A percentile compares a stretch with the other conserved stretches of the same genome.
phyloP scores from a whole-genome alignment of 2,113 vertebrate genomes.

The Pseudolaguvia tuberculata region DNA sequence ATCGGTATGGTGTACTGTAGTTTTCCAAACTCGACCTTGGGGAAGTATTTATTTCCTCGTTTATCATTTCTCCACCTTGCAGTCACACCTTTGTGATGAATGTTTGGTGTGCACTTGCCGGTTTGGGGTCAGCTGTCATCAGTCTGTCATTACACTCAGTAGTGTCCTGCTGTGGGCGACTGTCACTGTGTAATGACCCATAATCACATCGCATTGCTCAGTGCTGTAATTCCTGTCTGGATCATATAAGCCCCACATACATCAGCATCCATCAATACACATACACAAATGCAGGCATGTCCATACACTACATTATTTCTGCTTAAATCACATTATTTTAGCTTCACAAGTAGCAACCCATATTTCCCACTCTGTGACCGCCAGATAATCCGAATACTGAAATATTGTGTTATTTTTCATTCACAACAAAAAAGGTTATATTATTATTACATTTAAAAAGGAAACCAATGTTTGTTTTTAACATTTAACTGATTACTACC shows the following conservation, averaged over 20 bases:
- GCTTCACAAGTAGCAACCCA: background rate
- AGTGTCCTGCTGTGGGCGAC: constrained; percentile 49
- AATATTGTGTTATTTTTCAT: constrained; percentile 18
- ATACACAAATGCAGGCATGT: background rate
- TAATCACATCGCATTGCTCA: constrained; percentile 30
- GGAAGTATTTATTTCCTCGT: constrained; percentile 27
- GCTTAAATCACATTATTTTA: constrained; percentile 5
- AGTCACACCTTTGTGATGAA: constrained; percentile 24
- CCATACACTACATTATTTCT: background rate
- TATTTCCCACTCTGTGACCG: background rate
- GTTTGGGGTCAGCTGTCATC: constrained; percentile 56
- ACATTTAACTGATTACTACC: constrained; percentile 45
- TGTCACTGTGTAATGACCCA: constrained; percentile 23
- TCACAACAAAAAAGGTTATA: constrained; percentile 22
- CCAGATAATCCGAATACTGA: constrained; percentile 30
- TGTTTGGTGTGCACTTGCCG: constrained; percentile 1
- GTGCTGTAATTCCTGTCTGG: constrained; percentile 16
- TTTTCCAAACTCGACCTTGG: background rate
- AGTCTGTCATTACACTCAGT: constrained; percentile 62
- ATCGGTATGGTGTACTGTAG: background rate
- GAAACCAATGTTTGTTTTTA: constrained; percentile 42
- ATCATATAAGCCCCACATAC: background rate
- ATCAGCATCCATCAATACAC: constrained; percentile 22
- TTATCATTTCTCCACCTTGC: constrained; percentile 18
- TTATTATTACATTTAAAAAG: constrained; percentile 45